Base-by-base conservation (phyloP, 2,797 vertebrate genomes). In the Babyrousa celebensis region DNA sequence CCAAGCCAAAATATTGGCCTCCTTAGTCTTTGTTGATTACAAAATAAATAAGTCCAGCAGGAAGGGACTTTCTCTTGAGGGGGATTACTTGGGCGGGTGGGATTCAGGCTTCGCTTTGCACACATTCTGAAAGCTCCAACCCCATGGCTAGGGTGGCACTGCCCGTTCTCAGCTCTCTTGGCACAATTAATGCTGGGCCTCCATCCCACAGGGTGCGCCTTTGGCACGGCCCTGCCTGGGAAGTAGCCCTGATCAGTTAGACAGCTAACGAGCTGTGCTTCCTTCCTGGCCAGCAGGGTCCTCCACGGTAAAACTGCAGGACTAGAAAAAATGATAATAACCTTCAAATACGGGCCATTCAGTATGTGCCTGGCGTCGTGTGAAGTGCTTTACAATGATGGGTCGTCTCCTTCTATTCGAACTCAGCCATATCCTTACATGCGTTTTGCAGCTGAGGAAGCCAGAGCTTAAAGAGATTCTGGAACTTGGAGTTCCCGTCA, bases 21-120 rank as follows among this genome's bases (percentile, higher is more conserved):
- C 79, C 89, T 96, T 67, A 75, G 77, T 32, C 36, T 97, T 97
- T 94, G 94, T 97, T 98, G 96, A 97, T 96, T 84, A 92, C 80
- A 92, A 91, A 96, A 96, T 96, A 96, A 97, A 91, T 96, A 87
- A 82, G 86, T 91, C 85, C 93, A 93, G 58, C 48, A 85, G 91
- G 75, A 97, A 97, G 88, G 56, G n/a, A 70, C 58, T 91, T 96
- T 75, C 65, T 85, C 25, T 7, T 48, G 43, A 48, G 43, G 3
- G 12, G 52, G 32, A 78, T 78, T 78, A 56, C 75, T 96, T 85
- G 17, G 0, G 90, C 75, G 58, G 68, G 56, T 87, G 71, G 88
- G 75, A 96, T 70, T 89, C 86, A 36, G 60, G 63, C 67, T 80
- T 85, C 82, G 54, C 72, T 95, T 79, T 77, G 86, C 40, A 60